A percentile compares a stretch with the other conserved stretches of the same genome.
Conservation (phyloP, 2,113 vertebrate genomes). For the Cephalophus harveyi region DNA sequence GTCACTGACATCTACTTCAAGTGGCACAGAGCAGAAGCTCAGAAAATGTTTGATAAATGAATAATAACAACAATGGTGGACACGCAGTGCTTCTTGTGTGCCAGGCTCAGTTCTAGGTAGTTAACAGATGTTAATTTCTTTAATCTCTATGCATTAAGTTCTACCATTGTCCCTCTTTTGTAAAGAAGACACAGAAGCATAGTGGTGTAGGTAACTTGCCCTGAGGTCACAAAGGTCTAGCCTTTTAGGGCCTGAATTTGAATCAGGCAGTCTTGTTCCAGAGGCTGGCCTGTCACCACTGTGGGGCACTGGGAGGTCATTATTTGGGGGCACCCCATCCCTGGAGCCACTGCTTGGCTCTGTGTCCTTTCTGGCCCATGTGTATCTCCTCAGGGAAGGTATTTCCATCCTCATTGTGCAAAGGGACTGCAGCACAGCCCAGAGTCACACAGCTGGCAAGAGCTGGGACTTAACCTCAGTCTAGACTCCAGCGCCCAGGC, state of each 20-base stretch:
- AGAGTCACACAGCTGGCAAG: not conserved
- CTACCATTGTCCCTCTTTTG: not conserved
- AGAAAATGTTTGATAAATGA: not conserved
- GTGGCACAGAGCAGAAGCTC: not conserved
- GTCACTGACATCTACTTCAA: not conserved
- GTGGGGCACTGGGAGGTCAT: not conserved
- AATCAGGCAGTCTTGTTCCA: not conserved
- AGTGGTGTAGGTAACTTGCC: not conserved
- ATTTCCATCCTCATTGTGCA: not conserved
- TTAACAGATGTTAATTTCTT: not conserved
- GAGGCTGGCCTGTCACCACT: not conserved
- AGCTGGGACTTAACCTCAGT: not conserved
- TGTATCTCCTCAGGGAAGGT: not conserved
- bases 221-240: not conserved
- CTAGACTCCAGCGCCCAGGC: rapidly evolving
- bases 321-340: not conserved
- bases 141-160: not conserved
- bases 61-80: not conserved
- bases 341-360: not conserved
- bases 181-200: not conserved
- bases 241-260: not conserved
- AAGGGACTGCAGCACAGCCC: not conserved
- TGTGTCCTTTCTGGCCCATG: not conserved
- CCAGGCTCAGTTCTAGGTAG: not conserved
- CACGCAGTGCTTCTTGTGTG: not conserved